Evolutionary conservation across 2,797 vertebrate genomes (phyloP).

Genomic region (Sus cebifrons): DNA sequence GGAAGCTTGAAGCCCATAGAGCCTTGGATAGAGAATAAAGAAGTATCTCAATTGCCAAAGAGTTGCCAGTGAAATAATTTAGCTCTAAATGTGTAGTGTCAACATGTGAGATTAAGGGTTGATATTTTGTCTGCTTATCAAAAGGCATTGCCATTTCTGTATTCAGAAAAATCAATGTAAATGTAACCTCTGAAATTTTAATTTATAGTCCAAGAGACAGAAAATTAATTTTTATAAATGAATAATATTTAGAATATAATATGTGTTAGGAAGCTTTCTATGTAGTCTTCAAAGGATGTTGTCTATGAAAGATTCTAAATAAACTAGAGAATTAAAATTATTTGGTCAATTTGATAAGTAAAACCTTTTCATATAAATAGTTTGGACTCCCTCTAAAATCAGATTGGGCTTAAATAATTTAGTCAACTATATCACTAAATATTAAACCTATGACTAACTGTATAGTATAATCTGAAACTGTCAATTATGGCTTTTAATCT

Average conservation of each 20-base stretch:
- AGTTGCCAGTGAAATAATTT: constrained; percentile 43
- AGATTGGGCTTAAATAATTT: constrained; percentile 20
- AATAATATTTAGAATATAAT: constrained; percentile 47
- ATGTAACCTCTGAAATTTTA: not conserved
- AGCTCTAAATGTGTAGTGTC: not conserved
- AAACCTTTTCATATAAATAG: constrained; percentile 53
- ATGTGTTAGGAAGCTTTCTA: constrained; percentile 25
- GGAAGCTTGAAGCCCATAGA: not conserved
- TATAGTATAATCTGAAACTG: not conserved
- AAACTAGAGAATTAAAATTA: constrained; percentile 54
- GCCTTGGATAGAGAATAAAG: not conserved
- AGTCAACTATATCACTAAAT: not conserved
- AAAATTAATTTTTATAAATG: constrained; percentile 29
- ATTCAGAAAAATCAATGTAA: constrained; percentile 41
- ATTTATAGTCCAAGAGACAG: not conserved
- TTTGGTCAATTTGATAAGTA: constrained; percentile 42
- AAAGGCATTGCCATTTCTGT: not conserved
- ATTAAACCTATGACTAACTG: constrained; percentile 7
- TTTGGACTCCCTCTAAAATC: not conserved
- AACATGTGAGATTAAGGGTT: not conserved
- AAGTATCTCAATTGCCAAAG: not conserved
- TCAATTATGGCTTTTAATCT: constrained; percentile 21
- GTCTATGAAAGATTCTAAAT: not conserved
- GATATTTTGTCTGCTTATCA: constrained; percentile 26
- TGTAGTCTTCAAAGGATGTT: not conserved